These are phyloP conservation scores for Falcunculus frontatus DNA, from an alignment of 2,113 vertebrate genomes.

Conservation along the genomic window DNA sequence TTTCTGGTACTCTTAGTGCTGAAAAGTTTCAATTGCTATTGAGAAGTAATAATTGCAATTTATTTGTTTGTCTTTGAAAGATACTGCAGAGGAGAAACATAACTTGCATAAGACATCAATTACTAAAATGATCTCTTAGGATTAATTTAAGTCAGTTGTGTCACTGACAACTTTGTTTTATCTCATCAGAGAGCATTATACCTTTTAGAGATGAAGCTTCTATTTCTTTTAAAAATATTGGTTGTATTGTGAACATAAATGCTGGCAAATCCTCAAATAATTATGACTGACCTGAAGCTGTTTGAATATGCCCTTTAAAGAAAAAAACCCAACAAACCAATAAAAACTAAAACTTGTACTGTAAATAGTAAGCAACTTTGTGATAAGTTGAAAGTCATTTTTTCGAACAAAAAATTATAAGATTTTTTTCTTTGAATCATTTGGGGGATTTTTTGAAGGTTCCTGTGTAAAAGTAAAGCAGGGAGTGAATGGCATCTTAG, in stretches of 20 bases:
- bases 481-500: neutral
- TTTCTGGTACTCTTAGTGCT: neutral
- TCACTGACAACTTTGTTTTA: neutral
- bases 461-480: neutral
- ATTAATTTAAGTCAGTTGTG: neutral
- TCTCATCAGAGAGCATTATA: neutral
- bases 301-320: neutral
- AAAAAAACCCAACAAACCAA: neutral
- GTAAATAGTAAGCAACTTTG: neutral
- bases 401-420: neutral
- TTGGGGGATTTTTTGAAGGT: neutral
- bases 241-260: neutral
- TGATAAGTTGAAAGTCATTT: neutral
- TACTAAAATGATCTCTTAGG: neutral
- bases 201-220: neutral
- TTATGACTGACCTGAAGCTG: neutral
- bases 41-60: neutral
- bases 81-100: neutral
- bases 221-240: neutral
- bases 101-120: neutral
- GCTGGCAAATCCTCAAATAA: neutral
- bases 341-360: neutral
- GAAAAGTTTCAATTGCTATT: neutral
- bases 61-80: neutral
- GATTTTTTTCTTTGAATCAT: neutral